These are phyloP conservation scores for Chelmon rostratus DNA, from an alignment of 2,797 vertebrate species.

Conservation along the genomic window DNA sequence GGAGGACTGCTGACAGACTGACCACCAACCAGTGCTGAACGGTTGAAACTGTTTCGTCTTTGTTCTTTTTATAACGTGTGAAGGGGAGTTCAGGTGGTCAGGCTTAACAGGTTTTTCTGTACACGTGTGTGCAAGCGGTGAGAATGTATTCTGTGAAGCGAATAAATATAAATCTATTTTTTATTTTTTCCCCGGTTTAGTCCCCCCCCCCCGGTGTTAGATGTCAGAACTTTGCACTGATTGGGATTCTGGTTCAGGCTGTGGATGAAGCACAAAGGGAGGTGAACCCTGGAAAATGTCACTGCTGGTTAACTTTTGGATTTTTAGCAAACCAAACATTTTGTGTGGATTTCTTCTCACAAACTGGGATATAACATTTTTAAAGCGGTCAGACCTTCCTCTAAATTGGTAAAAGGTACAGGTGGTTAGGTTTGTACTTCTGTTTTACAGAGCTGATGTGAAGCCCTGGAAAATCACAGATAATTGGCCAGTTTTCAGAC, in stretches of 20 bases:
- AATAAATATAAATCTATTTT: conserved; percentile 26
- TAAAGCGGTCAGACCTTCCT: background rate
- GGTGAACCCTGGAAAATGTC: conserved; percentile 11
- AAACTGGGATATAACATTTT: background rate
- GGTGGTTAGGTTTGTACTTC: background rate
- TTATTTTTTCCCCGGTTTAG: too few relatives aligned
- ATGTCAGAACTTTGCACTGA: conserved; percentile 70
- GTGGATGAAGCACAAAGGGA: conserved; percentile 55
- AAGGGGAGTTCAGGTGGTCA: conserved; percentile 2
- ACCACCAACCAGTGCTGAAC: conserved; percentile 37
- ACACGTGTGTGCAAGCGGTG: conserved; percentile 39
- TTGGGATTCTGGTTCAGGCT: conserved; percentile 53
- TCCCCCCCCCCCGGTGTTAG: conserved; percentile 13
- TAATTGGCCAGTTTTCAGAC: background rate
- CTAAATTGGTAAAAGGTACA: background rate
- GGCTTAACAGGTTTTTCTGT: conserved; percentile 11
- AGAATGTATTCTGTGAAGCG: conserved; percentile 51
- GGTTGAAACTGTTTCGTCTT: conserved; percentile 36
- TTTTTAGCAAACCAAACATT: conserved; percentile 19
- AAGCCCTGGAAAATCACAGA: background rate
- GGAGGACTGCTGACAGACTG: conserved; percentile 45
- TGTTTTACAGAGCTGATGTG: background rate
- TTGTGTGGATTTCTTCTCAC: conserved; percentile 11
- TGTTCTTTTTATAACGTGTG: conserved; percentile 42
- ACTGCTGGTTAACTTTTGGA: conserved; percentile 24